These are phyloP conservation scores for Mycteria americana DNA, from an alignment of 2,797 vertebrate genomes.

Conservation along the genomic window DNA sequence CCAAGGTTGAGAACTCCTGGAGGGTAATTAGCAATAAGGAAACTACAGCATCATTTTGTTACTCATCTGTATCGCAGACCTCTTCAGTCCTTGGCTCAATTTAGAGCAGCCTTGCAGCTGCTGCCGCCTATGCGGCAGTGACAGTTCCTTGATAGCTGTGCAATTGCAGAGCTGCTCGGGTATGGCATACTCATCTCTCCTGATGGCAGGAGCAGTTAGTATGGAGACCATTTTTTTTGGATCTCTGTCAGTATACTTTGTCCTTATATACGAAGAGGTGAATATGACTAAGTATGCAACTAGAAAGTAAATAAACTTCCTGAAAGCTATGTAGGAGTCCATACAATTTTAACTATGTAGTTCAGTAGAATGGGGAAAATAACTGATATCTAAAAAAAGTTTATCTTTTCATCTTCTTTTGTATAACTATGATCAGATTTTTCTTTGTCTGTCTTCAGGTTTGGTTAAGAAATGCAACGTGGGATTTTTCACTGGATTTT, in stretches of 20 bases:
- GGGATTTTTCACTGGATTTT: neutral
- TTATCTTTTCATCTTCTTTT: neutral
- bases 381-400: neutral
- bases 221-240: rapidly evolving
- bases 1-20: neutral
- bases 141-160: neutral
- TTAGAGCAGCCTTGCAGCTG: neutral
- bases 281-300: neutral
- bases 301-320: neutral
- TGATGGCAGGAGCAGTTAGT: neutral
- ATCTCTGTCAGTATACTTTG: neutral
- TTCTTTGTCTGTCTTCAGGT: neutral
- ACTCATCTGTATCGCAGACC: neutral
- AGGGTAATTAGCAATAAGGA: neutral
- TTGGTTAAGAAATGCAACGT: neutral
- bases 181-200: neutral
- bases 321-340: neutral
- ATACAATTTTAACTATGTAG: neutral
- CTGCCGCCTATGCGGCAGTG: rapidly evolving
- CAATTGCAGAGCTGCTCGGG: neutral
- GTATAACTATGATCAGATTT: neutral
- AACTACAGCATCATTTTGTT: rapidly evolving
- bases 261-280: neutral
- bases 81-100: neutral
- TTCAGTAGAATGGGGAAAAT: neutral